A percentile compares a stretch with the other conserved stretches of the same genome.
Evolutionary conservation across 2,888 invertebrate genomes (phyloP).

Genomic region (Sphaeridia pumilis): DNA sequence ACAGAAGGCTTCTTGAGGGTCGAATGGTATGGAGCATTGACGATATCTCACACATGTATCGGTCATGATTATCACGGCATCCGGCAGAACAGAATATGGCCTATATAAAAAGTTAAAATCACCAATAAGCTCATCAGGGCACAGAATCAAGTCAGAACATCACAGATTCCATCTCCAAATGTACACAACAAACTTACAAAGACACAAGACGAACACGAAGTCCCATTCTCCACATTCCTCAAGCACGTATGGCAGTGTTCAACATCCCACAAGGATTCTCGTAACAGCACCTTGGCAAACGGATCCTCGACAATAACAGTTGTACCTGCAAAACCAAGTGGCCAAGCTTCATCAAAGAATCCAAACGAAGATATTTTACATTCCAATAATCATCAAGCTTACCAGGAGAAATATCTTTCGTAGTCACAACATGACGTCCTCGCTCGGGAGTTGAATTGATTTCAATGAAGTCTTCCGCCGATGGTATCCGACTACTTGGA

Average conservation of each 20-base stretch:
- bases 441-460: conserved; percentile 14
- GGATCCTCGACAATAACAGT: conserved; percentile 65
- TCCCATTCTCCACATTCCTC: conserved; percentile 45
- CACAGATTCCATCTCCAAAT: no score
- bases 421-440: conserved; percentile 37
- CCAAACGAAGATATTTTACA: no score
- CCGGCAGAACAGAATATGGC: conserved; percentile 21
- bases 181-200: conserved; percentile 38
- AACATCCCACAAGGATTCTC: conserved; percentile 34
- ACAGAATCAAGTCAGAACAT: no score
- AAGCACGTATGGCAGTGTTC: conserved; percentile 60
- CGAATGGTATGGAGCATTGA: conserved; percentile 36
- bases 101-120: conserved; percentile 16
- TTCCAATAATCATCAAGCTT: no score
- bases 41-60: conserved; percentile 40
- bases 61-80: conserved; percentile 37
- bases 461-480: conserved; percentile 22
- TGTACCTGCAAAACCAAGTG: conserved; percentile 51
- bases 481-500: conserved; percentile 10
- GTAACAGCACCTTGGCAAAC: conserved; percentile 50
- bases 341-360: no score
- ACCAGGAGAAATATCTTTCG: conserved; percentile 31
- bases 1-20: conserved; percentile 54
- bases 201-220: conserved; percentile 54
- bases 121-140: no score